Percentiles rank a stretch among this genome's conserved stretches.
phyloP scores from a whole-genome alignment of 2,113 vertebrate species.

The Coracopsis vasa region DNA sequence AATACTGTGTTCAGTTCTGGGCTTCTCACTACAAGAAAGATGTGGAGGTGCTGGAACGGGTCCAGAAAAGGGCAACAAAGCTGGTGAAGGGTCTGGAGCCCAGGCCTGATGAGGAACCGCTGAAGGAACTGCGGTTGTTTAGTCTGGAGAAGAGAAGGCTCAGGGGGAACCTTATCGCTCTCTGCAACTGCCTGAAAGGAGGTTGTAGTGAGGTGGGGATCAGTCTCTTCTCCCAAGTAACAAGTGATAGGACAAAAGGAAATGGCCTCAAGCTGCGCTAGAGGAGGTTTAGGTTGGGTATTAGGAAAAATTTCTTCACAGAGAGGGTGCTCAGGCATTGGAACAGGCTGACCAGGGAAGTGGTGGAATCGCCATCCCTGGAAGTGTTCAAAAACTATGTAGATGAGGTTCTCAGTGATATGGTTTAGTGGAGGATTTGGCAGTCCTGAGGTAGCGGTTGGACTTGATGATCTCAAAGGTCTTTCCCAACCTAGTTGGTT shows the following conservation, averaged over 20 bases:
- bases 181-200: neutral
- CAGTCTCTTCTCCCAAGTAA: neutral
- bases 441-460: too few relatives aligned
- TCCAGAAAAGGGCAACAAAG: neutral
- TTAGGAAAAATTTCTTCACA: neutral
- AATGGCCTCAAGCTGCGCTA: neutral
- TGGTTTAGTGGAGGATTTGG: too few relatives aligned
- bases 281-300: neutral
- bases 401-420: too few relatives aligned
- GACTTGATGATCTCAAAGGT: too few relatives aligned
- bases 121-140: neutral
- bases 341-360: too few relatives aligned
- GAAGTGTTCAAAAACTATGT: too few relatives aligned
- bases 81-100: neutral
- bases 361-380: too few relatives aligned
- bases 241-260: neutral
- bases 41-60: accelerated
- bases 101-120: accelerated
- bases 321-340: neutral
- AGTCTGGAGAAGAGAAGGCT: neutral
- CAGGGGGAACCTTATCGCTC: neutral
- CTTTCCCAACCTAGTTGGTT: too few relatives aligned
- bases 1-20: neutral
- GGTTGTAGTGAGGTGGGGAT: neutral
- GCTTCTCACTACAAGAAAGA: neutral